A percentile compares a stretch with the other conserved stretches of the same genome.
These are phyloP conservation scores for Plebejus melissa DNA, from an alignment of 2,888 invertebrate species.

Conservation along the genomic window DNA sequence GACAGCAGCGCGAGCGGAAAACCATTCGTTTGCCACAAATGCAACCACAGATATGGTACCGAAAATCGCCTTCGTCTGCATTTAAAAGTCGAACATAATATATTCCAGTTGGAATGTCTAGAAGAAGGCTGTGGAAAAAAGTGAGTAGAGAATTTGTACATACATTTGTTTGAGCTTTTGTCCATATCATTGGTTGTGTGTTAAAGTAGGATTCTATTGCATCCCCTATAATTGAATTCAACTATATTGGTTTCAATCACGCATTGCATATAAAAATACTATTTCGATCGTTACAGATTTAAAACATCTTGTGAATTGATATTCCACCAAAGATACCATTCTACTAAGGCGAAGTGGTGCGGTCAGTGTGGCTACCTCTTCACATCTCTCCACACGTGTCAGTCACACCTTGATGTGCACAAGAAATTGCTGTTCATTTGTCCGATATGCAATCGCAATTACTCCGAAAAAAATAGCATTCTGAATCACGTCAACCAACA, in stretches of 20 bases:
- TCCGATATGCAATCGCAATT: conserved; percentile 77
- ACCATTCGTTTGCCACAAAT: conserved; percentile 53
- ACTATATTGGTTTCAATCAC: neutral
- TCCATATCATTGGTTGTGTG: too few relatives aligned
- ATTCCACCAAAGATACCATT: conserved; percentile 53
- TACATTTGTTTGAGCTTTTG: neutral
- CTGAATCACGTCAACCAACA: conserved; percentile 59
- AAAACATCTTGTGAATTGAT: conserved; percentile 52
- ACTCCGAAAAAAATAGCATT: conserved; percentile 66
- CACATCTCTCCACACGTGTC: conserved; percentile 49
- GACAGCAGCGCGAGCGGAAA: conserved; percentile 42
- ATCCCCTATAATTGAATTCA: too few relatives aligned
- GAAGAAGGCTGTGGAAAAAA: conserved; percentile 48
- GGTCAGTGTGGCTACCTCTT: conserved; percentile 59
- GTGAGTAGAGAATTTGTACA: conserved; percentile 45
- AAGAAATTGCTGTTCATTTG: conserved; percentile 63
- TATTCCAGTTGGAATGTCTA: conserved; percentile 61
- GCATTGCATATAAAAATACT: neutral
- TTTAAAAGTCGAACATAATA: conserved; percentile 59
- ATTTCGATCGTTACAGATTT: conserved; percentile 46
- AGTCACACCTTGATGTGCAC: conserved; percentile 57
- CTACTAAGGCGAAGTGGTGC: conserved; percentile 49
- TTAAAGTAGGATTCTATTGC: too few relatives aligned
- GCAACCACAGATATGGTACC: conserved; percentile 58
- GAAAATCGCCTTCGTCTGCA: conserved; percentile 70